Evolutionary conservation across 2,888 invertebrate genomes (phyloP).

Genomic region (Phengaris alcon): DNA sequence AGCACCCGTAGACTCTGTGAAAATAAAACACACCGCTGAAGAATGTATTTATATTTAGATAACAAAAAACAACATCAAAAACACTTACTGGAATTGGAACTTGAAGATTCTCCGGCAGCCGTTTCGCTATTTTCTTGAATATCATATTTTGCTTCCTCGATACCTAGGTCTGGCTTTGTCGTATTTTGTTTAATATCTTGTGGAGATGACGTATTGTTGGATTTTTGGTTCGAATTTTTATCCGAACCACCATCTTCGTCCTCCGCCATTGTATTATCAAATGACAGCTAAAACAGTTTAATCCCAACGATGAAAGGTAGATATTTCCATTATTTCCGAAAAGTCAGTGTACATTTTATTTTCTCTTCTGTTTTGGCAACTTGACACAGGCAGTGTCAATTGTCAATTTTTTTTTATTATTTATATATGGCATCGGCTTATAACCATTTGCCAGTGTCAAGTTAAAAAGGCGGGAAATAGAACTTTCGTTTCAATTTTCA

Average conservation of each 20-base stretch:
- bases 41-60: slow-evolving; percentile 64
- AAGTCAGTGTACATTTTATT: too few species aligned
- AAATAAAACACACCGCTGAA: slow-evolving; percentile 49
- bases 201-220: slow-evolving; percentile 57
- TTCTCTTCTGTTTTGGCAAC: too few species aligned
- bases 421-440: too few species aligned
- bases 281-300: slow-evolving; percentile 54
- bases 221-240: slow-evolving; percentile 72
- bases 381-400: too few species aligned
- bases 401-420: too few species aligned
- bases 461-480: too few species aligned
- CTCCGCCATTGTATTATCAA: slow-evolving; percentile 75
- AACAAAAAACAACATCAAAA: slow-evolving; percentile 72
- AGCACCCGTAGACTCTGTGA: slow-evolving; percentile 68
- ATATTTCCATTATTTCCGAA: too few species aligned
- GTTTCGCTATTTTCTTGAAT: slow-evolving; percentile 64
- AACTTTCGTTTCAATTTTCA: too few species aligned
- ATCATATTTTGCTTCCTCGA: slow-evolving; percentile 71
- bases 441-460: too few species aligned
- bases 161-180: slow-evolving; percentile 71
- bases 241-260: slow-evolving; percentile 76
- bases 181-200: slow-evolving; percentile 66
- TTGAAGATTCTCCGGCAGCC: slow-evolving; percentile 60
- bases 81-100: slow-evolving; percentile 71
- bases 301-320: too few species aligned